Evolutionary conservation across 2,797 vertebrate species (phyloP), one percentile per base, ranked within the genome.

Genomic region (Mastacembelus armatus): DNA sequence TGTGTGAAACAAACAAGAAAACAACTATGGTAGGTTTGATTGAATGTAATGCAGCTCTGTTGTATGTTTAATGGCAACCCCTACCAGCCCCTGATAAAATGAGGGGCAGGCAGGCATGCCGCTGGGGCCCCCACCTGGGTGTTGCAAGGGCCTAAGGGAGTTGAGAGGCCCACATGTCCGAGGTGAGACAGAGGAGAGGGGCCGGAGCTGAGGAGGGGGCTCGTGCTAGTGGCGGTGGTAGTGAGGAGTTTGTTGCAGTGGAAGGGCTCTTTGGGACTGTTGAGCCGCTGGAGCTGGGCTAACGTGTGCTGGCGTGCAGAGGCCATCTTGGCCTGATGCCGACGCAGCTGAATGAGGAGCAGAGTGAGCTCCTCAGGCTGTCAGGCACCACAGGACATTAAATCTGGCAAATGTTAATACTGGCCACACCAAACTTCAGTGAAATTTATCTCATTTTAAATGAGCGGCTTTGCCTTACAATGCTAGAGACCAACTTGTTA

Each of bases 331-430:
- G 96, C 95, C 94, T 96, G 97, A 86, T 96, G 96, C 78, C 94
- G 95, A 89, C 96, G 95, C 92, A 99, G 95, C 92, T 95, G 95
- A 91, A 96, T 95, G 91, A 98, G 96, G 92, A 98, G 95, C 91
- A 98, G 93, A 52, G 96, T 97, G 88, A 98, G 94, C 94, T 98
- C 96, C 94, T 98, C 96, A 15, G 95, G 96, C 96, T 98, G 95
- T 88, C 87, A 87, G 91, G 91, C 92, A 88, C 87, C 92, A 94
- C 87, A 94, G 81, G 94, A 75, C 24, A 65, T 49, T 29, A 60
- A 47, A 58, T 44, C 44, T 42, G 58, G 45, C 62, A 64, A 26
- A 36, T 64, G 29, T 71, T 44, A 66, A 60, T n/a, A 64, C 54
- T 45, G 50, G 75, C 48, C 75, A 52, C 59, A 65, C 11, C 40